These are phyloP conservation scores for Mormyrops attenuatus DNA, from an alignment of 2,797 vertebrate genomes.

Conservation along the genomic window DNA sequence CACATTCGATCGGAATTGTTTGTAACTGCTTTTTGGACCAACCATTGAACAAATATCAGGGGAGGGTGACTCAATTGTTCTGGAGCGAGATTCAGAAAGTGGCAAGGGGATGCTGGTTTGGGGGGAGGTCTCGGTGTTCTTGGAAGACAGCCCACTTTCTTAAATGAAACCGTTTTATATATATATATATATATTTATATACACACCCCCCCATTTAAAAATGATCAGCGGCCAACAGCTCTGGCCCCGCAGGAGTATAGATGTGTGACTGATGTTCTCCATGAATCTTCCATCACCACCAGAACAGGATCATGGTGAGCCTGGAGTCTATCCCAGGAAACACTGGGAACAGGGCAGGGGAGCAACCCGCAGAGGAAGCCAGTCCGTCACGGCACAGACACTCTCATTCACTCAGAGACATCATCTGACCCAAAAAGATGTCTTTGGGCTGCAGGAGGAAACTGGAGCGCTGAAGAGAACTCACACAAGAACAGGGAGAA, in stretches of 20 bases:
- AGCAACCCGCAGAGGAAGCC: neutral
- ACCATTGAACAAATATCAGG: neutral
- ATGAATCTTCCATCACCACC: neutral
- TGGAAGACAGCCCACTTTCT: neutral
- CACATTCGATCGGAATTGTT: neutral
- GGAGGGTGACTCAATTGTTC: constrained; percentile 38
- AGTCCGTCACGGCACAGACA: neutral
- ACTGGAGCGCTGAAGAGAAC: neutral
- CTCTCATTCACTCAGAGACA: neutral
- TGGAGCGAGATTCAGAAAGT: constrained; percentile 30
- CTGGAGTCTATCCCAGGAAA: neutral
- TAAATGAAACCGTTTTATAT: neutral
- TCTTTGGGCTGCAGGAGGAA: neutral
- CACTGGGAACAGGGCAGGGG: neutral
- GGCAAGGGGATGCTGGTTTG: neutral
- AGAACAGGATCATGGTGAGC: neutral
- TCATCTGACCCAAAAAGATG: neutral
- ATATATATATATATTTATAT: neutral
- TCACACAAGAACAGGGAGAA: neutral
- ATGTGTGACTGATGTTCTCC: neutral
- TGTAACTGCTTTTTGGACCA: neutral
- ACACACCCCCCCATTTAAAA: neutral
- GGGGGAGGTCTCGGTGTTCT: constrained; percentile 23
- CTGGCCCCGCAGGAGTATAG: neutral
- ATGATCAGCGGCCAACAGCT: neutral